Base-by-base conservation (phyloP, 2,888 invertebrate species). In the Oasisia sp. region DNA sequence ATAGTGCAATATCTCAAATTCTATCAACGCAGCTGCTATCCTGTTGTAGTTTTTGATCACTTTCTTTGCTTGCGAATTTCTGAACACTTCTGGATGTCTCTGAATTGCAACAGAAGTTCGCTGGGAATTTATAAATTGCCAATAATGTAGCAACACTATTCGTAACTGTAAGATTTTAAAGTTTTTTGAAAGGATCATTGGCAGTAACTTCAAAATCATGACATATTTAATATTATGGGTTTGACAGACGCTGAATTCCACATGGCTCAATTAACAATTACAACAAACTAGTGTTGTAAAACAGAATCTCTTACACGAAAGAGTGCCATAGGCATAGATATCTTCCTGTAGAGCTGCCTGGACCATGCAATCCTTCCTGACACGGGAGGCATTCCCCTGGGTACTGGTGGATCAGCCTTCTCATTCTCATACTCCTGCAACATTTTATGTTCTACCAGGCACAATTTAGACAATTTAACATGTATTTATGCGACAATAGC, bases 301-400 rank as follows among this genome's bases (percentile, higher is more conserved):
- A 7, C 3, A 74, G 74, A 19, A 27, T 19, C 3, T 74, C 74
- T 74, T 91, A 95, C 95, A 92, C 93, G 95, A 93, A 97, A 95
- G 95, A 97, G 97, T 91, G 97, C 96, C 98, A 98, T 98, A 0
- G 98, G 98, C 32, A 97, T 97, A 94, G 98, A 97, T 92, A 98
- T 97, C 93, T 97, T 97, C 93, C 97, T 97, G 94, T 97, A 97
- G 93, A 98, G 97, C 94, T 98, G 98, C 93, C 98, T 97, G 94
- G 98, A 98, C 98, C 98, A 98, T 95, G 97, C 97, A 32, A 98
- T 97, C 95, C 98, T 97, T 8, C 98, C 98, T 32, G 98, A 97
- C n/a, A 98, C 97, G 0, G 98, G 98, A 3, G 98, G 98, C 97
- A 98, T 97, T 95, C 98, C 98, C 92, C 98, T 97, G 0, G 98